Percentiles rank a stretch among this genome's conserved stretches.
These are phyloP conservation scores for Lasioglossum oenotherae DNA, from an alignment of 2,888 invertebrate genomes.

Conservation along the genomic window DNA sequence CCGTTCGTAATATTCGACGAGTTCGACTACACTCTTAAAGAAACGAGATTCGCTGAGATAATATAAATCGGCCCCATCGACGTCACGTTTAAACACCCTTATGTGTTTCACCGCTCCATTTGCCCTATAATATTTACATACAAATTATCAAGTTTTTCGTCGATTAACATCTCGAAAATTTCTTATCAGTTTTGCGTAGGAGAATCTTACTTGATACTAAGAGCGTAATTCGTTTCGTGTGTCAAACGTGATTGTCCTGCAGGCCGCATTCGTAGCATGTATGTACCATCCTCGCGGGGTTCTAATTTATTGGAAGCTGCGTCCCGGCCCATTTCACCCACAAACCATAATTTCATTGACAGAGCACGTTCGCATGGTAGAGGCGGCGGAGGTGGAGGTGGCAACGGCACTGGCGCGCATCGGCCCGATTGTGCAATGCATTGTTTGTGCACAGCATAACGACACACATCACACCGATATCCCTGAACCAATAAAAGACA, in stretches of 20 bases:
- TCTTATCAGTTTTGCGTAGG: neutral
- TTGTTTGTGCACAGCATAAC: slow-evolving; percentile 93
- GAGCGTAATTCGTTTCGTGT: slow-evolving; percentile 91
- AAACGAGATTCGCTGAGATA: slow-evolving; percentile 95
- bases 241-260: slow-evolving; percentile 87
- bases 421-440: slow-evolving; percentile 93
- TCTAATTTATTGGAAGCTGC: slow-evolving; percentile 91
- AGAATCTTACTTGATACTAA: slow-evolving; percentile 91
- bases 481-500: slow-evolving; percentile 87
- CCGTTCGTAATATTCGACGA: slow-evolving; percentile 96
- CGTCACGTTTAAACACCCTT: slow-evolving; percentile 93
- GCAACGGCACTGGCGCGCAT: slow-evolving; percentile 87
- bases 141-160: neutral
- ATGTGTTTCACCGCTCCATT: slow-evolving; percentile 96
- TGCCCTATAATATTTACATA: slow-evolving; percentile 86
- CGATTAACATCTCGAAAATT: neutral
- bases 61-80: slow-evolving; percentile 89
- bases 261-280: slow-evolving; percentile 92
- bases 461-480: slow-evolving; percentile 93
- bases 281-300: slow-evolving; percentile 93
- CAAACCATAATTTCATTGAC: slow-evolving; percentile 88
- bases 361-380: slow-evolving; percentile 86
- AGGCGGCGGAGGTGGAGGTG: slow-evolving; percentile 86
- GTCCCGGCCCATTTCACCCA: slow-evolving; percentile 94
- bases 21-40: slow-evolving; percentile 96